Evolutionary conservation across 2,113 vertebrate species (phyloP).

Genomic region (Holacanthus passer): DNA sequence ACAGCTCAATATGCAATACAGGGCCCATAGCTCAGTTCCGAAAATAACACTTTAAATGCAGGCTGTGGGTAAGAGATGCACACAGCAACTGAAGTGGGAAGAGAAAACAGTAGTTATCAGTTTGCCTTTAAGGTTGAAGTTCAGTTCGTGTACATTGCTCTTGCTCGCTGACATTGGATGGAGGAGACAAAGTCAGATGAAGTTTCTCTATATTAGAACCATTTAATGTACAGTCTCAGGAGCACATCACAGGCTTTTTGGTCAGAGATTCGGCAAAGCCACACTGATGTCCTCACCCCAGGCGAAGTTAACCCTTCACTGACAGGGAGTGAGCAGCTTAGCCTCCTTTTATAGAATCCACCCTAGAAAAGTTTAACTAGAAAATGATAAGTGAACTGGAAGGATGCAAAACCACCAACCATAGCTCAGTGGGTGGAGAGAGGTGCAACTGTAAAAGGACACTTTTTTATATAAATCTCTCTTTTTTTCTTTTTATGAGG

Average conservation of each 20-base stretch:
- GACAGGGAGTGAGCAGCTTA: not conserved
- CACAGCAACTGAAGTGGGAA: not conserved
- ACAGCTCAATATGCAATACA: not conserved
- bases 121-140: conserved; percentile 33
- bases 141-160: conserved; percentile 17
- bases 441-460: too few species aligned
- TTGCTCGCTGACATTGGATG: not conserved
- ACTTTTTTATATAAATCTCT: too few species aligned
- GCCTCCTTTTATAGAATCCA: conserved; percentile 31
- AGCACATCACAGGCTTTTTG: conserved; percentile 4
- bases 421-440: too few species aligned
- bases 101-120: conserved; percentile 34
- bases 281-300: conserved; percentile 17
- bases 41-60: not conserved
- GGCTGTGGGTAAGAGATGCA: not conserved
- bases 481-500: too few species aligned
- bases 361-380: not conserved
- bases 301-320: conserved; percentile 18
- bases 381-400: too few species aligned
- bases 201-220: not conserved
- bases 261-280: conserved; percentile 18
- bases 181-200: conserved; percentile 15
- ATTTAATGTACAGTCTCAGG: conserved; percentile 5
- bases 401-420: too few species aligned
- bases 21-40: not conserved